These are phyloP conservation scores for Psittacara wagleri DNA, from an alignment of 2,113 vertebrate genomes.

Conservation along the genomic window DNA sequence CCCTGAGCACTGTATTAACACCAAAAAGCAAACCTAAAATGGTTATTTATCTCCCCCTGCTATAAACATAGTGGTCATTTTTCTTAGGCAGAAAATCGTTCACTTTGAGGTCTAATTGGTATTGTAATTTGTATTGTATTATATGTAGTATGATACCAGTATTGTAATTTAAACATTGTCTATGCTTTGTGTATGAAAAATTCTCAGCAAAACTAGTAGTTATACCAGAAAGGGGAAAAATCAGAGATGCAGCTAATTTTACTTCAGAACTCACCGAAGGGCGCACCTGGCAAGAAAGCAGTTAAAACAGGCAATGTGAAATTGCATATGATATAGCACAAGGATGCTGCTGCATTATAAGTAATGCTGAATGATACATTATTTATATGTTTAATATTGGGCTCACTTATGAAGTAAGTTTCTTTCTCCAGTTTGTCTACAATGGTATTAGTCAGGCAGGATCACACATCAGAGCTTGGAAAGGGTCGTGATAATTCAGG, in stretches of 20 bases:
- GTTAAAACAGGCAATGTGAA: slow-evolving; percentile 66
- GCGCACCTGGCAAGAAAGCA: slow-evolving; percentile 47
- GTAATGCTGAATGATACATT: slow-evolving; percentile 78
- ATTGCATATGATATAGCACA: slow-evolving; percentile 70
- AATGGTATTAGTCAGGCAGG: background rate
- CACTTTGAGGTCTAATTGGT: background rate
- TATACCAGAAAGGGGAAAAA: background rate
- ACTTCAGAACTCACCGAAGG: slow-evolving; percentile 1
- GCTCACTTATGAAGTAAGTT: slow-evolving; percentile 73
- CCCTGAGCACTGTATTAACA: background rate
- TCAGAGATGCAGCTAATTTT: background rate
- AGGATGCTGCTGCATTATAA: slow-evolving; percentile 78
- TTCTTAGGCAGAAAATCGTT: background rate
- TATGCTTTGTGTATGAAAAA: background rate
- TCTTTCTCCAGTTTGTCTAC: slow-evolving; percentile 34
- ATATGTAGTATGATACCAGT: background rate
- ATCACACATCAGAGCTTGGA: background rate
- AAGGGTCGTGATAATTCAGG: background rate
- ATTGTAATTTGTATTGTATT: background rate
- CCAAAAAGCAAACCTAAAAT: background rate
- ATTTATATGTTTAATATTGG: slow-evolving; percentile 81
- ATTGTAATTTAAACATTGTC: background rate
- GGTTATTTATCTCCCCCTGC: background rate
- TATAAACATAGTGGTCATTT: background rate
- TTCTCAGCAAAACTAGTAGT: background rate